Base-by-base conservation (phyloP, 2,888 invertebrate species). In the Aleiodes testaceus region DNA sequence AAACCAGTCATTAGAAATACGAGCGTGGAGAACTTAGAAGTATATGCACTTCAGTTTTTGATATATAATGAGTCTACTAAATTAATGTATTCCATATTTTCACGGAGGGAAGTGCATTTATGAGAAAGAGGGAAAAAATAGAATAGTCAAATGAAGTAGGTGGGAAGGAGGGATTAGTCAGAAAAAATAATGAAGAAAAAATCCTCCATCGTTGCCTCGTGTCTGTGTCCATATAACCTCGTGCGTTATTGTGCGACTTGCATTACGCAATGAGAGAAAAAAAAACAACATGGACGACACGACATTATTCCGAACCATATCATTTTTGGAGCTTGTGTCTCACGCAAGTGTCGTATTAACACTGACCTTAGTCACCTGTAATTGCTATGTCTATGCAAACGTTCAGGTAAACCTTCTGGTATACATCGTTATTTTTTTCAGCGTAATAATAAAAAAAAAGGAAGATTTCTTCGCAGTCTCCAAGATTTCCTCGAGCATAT, bases 281-380 rank as follows among this genome's bases (percentile, higher is more conserved):
- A 16, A 47, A 16, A 72, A 66, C 47, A 69, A 69, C 64, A 67
- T 67, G 59, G 36, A 72, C 73, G 66, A 73, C 66, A 75, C 66
- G 59, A 72, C 71, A 69, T 66, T n/a, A 45, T 12, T 42, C 79
- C 80, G 75, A 85, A 86, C 81, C 85, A 80, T 87, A 81, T 86
- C 85, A 87, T 86, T 87, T 87, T 86, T 86, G 85, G 86, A 82
- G 78, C 79, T 81, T 79, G 79, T 81, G 82, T 84, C 85, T 83
- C 86, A 85, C 86, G 86, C 86, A 80, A 86, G 79, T 79, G 81
- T 81, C 82, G 77, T 84, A 87, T 87, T 86, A 87, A 85, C 85
- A 85, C 85, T 86, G 87, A 87, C 86, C 87, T 85, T 82, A 84
- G 80, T 84, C 84, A 84, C 84, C 84, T 86, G 79, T 85, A 87